Base-by-base conservation (phyloP, 2,113 vertebrate species). In the Apteryx owenii region DNA sequence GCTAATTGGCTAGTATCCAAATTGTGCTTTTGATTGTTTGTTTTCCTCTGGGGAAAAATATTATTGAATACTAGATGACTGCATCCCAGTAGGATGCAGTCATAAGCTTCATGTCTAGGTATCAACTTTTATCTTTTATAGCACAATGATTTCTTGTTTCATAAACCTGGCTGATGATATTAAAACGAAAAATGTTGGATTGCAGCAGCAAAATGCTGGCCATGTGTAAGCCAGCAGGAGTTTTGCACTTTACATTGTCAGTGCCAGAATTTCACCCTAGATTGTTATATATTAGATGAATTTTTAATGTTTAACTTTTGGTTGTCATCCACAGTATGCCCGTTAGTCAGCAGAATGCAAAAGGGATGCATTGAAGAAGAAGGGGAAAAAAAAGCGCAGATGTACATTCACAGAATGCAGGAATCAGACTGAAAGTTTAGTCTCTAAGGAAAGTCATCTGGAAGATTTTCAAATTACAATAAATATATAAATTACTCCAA, bases 1-100 rank as follows among this genome's bases (percentile, higher is more conserved):
- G 83, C 91, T 97, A 87, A 92, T 80, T 95, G 95, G 89, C 91
- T 95, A 26, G 56, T 85, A 92, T 95, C 91, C 95, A 95, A 89
- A 94, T 65, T 87, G 40, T 85, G 66, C 66, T 92, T 80, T 46
- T 79, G 93, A 89, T 95, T 92, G 73, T 87, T 95, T 95, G 48
- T 89, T 95, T 97, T 92, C 73, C 70, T 91, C 75, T 54, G 40
- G 61, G 81, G 77, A 81, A 89, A 81, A 94, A 65, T 71, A 40
- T 84, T 88, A 33, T 3, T 93, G 73, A 94, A 69, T 85, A 79
- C 33, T 93, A 40, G n/a, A 71, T 83, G 65, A 38, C 81, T 92
- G 20, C 15, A 81, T 87, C 83, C 61, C 56, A 85, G 58, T 68
- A 82, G 83, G 69, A 90, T 86, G 88, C 81, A 42, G 62, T 9